Evolutionary conservation across 2,113 vertebrate species (phyloP).

Genomic region (Gymnorhina tibicen): DNA sequence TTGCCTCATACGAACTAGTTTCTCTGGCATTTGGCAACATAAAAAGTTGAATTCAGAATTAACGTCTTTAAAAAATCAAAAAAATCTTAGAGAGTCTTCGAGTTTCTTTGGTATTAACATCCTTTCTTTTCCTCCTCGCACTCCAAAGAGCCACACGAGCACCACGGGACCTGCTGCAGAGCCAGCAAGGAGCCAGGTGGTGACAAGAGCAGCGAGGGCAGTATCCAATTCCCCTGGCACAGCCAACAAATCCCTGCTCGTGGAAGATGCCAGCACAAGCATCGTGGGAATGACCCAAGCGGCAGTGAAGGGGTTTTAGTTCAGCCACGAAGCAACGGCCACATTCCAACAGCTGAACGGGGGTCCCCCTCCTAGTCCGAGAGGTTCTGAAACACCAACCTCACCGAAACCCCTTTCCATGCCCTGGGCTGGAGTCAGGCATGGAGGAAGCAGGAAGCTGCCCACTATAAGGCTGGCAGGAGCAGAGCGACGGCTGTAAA

Average conservation of each 20-base stretch:
- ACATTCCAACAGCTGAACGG: background rate
- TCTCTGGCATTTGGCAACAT: background rate
- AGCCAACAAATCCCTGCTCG: background rate
- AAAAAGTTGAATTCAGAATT: background rate
- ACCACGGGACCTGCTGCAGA: background rate
- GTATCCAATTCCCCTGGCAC: background rate
- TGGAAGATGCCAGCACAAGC: rapidly evolving
- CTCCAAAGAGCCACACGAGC: rapidly evolving
- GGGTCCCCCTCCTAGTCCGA: rapidly evolving
- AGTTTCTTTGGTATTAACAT: rapidly evolving
- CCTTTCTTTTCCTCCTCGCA: background rate
- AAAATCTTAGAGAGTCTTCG: background rate
- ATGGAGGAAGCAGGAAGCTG: background rate
- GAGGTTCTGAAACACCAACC: background rate
- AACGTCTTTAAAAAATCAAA: background rate
- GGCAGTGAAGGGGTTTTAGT: background rate
- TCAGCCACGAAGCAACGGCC: background rate
- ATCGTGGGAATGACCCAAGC: rapidly evolving
- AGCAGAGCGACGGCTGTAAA: background rate
- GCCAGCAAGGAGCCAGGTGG: background rate
- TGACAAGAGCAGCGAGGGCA: rapidly evolving
- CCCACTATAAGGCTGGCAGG: rapidly evolving
- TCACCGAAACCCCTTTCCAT: background rate
- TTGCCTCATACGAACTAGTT: background rate
- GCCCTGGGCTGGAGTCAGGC: background rate